Percentiles rank a stretch among this genome's conserved stretches.
phyloP scores from a whole-genome alignment of 1,140 invertebrate genomes.

The Phymastichus coffea region DNA sequence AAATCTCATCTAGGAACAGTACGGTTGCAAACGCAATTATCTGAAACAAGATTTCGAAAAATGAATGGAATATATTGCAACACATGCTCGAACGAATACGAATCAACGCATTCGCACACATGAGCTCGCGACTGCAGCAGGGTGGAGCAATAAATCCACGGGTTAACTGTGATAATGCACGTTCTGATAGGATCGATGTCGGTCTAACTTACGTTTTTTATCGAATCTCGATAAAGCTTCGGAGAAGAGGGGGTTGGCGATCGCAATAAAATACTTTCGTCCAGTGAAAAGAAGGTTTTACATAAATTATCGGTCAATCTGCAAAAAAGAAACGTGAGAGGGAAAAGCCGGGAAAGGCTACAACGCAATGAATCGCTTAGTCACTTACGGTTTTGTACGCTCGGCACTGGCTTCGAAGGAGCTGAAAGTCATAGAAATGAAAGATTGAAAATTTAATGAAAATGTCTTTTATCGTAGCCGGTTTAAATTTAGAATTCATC shows the following conservation, averaged over 20 bases:
- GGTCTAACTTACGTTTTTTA: slow-evolving; percentile 26
- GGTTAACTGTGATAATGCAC: slow-evolving; percentile 23
- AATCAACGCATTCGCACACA: slow-evolving; percentile 24
- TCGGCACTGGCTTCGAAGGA: slow-evolving; percentile 1
- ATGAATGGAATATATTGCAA: background rate
- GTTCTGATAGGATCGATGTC: slow-evolving; percentile 22
- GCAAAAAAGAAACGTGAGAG: background rate
- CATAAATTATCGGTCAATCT: slow-evolving; percentile 25
- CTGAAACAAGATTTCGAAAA: no score
- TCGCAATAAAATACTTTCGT: slow-evolving; percentile 26
- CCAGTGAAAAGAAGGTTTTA: slow-evolving; percentile 24
- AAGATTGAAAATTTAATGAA: slow-evolving; percentile 30
- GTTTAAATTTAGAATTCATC: no score
- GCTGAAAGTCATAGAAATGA: slow-evolving; percentile 27
- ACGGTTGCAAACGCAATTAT: no score
- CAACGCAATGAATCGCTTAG: slow-evolving; percentile 1
- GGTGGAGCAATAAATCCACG: slow-evolving; percentile 14
- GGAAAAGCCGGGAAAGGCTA: background rate
- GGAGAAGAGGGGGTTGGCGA: background rate
- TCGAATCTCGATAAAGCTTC: slow-evolving; percentile 23
- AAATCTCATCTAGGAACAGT: no score
- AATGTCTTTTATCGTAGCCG: background rate
- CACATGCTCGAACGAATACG: background rate
- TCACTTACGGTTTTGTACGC: slow-evolving; percentile 3
- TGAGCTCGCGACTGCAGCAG: background rate